Percentiles rank a stretch among this genome's conserved stretches.
Conservation (phyloP, 2,888 invertebrate genomes). For the Lathronympha strigana region DNA sequence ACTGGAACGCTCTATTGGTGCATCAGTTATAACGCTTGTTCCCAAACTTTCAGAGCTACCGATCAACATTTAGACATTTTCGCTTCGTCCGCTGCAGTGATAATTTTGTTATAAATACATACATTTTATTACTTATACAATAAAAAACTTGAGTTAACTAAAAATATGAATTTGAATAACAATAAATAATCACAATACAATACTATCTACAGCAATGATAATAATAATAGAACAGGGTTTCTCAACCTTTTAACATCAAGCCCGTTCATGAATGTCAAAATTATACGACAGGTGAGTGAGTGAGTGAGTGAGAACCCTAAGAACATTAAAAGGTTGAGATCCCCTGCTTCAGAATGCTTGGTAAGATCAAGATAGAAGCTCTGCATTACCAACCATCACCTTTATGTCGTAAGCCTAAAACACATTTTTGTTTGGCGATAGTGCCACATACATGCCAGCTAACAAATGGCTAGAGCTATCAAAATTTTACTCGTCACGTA, state of each 20-base stretch:
- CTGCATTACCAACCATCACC: background rate
- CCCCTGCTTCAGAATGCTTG: background rate
- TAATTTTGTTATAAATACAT: slow-evolving; percentile 25
- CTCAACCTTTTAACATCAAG: background rate
- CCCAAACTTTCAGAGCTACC: slow-evolving; percentile 51
- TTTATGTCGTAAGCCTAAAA: background rate
- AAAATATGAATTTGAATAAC: slow-evolving; percentile 30
- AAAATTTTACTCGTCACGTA: background rate
- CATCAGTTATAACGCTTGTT: slow-evolving; percentile 62
- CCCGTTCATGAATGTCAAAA: background rate
- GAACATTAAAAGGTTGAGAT: background rate
- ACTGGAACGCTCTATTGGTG: slow-evolving; percentile 66
- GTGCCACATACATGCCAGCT: slow-evolving; percentile 1
- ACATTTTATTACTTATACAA: slow-evolving; percentile 28
- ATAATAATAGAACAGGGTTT: slow-evolving; percentile 16
- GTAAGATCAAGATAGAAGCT: background rate
- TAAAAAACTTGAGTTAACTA: slow-evolving; percentile 23
- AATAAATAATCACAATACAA: slow-evolving; percentile 36
- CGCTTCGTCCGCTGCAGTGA: slow-evolving; percentile 13
- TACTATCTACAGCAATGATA: slow-evolving; percentile 27
- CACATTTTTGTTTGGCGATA: slow-evolving; percentile 14
- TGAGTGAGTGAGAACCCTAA: too few relatives aligned
- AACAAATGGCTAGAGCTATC: background rate
- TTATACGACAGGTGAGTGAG: background rate
- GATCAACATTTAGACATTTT: slow-evolving; percentile 23